A percentile compares a stretch with the other conserved stretches of the same genome.
These are phyloP conservation scores for Rhopilema esculentum DNA, from an alignment of 30 jellyfish, hydroid and myxozoan genomes.

Conservation along the genomic window DNA sequence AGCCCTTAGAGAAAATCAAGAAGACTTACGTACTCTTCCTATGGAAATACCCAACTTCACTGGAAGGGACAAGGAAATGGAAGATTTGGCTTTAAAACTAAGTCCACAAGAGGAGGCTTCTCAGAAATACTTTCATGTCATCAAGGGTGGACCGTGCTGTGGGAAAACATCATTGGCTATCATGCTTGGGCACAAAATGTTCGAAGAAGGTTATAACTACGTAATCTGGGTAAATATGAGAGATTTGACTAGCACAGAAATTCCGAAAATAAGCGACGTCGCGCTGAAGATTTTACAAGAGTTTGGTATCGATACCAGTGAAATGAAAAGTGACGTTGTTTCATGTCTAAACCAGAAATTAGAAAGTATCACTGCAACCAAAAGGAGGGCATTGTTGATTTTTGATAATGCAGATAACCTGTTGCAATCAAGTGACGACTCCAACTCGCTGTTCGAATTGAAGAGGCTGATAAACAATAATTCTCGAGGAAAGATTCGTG, in stretches of 20 bases:
- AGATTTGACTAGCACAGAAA: not conserved
- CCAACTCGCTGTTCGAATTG: not conserved
- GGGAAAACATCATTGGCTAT: conserved; percentile 30
- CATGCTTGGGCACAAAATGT: conserved; percentile 22
- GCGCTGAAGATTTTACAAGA: conserved; percentile 20
- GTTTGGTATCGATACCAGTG: conserved; percentile 17
- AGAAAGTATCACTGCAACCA: not conserved
- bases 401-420: conserved; percentile 40
- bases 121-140: not conserved
- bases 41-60: not conserved
- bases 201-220: conserved; percentile 9
- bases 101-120: not conserved
- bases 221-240: conserved; percentile 41
- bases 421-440: not conserved
- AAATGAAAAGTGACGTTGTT: conserved; percentile 9
- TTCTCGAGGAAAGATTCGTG: conserved; percentile 12
- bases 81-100: not conserved
- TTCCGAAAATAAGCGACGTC: not conserved
- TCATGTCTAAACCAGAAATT: not conserved
- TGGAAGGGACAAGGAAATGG: conserved; percentile 10
- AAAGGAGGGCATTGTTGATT: conserved; percentile 5
- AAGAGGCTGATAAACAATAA: not conserved
- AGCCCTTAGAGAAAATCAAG: conserved; percentile 38
- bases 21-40: not conserved
- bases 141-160: conserved; percentile 42